Base-by-base conservation (phyloP, 2,888 invertebrate species). In the Mesorhabditis spiculigera region DNA sequence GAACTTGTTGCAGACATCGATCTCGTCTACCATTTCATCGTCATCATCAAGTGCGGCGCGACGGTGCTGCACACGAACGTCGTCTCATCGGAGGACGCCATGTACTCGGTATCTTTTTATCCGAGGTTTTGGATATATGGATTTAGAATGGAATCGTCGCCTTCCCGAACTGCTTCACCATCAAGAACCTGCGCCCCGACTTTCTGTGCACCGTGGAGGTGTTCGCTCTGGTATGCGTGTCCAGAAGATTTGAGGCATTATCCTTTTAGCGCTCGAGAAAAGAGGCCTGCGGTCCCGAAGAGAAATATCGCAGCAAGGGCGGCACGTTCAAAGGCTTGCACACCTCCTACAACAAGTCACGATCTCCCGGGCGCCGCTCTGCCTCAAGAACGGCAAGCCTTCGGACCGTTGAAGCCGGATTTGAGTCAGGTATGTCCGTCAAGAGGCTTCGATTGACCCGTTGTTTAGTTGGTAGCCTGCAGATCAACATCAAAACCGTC, bases 21-120 rank as follows among this genome's bases (percentile, higher is more conserved):
- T 63, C 13, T 28, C 63, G 63, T 63, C 63, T 63, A 63, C 63
- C 16, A 63, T 28, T 63, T 63, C 63, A 6, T 63, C n/a, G 41
- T 63, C 28, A 10, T 63, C 41, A n/a, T 63, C 63, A 63, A 63
- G 41, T 63, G 28, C 63, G 63, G 6, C 13, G 41, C 13, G 13
- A 63, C 10, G 8, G n/a, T 63, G 63, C 63, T n/a, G n/a, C 63
- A 63, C 63, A 63, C 63, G 63, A 16, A 10, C 8, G 6, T 63
- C 16, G 6, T 16, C 41, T 63, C 63, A 28, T 16, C n/a, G 16
- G 63, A 63, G 6, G 41, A 63, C 13, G 41, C 6, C 16, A 28
- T 63, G n/a, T 8, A 28, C 16, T 8, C 6, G 6, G 28, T n/a
- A 2, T 6, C 13, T 28, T 10, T 10, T 8, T 8, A 6, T 28